A percentile compares a stretch with the other conserved stretches of the same genome.
Conservation (phyloP, 2,113 vertebrate genomes). For the Chascanopsetta lugubris region DNA sequence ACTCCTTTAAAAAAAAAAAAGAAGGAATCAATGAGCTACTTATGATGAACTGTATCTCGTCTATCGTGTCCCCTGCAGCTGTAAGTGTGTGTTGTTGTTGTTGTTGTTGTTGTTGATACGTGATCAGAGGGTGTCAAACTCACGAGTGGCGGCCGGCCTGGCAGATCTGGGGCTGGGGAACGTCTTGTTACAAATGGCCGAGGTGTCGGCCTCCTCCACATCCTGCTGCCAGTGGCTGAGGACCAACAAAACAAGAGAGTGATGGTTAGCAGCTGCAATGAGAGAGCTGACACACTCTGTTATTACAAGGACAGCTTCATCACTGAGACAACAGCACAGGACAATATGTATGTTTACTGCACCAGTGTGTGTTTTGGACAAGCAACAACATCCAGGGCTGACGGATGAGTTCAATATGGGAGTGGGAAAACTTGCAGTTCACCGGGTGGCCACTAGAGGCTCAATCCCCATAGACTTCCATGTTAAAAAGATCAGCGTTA, state of each 20-base stretch:
- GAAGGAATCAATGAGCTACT: background rate
- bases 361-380: slow-evolving; percentile 21
- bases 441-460: no score
- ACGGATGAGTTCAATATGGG: no score
- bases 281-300: slow-evolving; percentile 33
- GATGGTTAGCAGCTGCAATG: slow-evolving; percentile 31
- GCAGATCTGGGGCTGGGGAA: slow-evolving; percentile 47
- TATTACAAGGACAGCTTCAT: slow-evolving; percentile 17
- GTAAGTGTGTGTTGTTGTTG: background rate
- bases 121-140: slow-evolving; percentile 67
- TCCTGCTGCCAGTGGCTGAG: slow-evolving; percentile 90
- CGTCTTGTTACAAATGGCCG: slow-evolving; percentile 74
- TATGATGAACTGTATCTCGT: no score
- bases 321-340: slow-evolving; percentile 8
- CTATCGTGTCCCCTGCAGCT: no score
- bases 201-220: slow-evolving; percentile 82
- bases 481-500: no score
- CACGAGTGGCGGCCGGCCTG: slow-evolving; percentile 72
- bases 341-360: slow-evolving; percentile 9
- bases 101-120: no score
- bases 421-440: no score
- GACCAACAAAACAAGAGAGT: slow-evolving; percentile 37
- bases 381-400: no score
- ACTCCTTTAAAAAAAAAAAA: no score
- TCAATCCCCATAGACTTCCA: no score